Conservation (phyloP, 2,888 invertebrate species). For the Leptinotarsa rubiginosa region DNA sequence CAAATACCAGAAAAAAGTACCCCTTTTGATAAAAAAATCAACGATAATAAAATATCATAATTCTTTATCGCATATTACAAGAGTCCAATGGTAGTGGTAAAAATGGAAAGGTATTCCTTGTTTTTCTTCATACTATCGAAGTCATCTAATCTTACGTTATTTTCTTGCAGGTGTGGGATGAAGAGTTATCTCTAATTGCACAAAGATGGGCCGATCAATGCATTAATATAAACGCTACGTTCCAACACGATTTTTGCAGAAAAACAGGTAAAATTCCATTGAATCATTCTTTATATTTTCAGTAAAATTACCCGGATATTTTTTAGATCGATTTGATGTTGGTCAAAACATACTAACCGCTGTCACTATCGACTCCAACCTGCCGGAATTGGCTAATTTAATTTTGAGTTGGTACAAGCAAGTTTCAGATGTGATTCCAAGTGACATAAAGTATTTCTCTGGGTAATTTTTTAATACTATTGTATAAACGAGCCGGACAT, state of each 20-base stretch:
- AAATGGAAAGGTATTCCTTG: too few species aligned
- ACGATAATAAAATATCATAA: too few species aligned
- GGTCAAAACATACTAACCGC: slow-evolving; percentile 52
- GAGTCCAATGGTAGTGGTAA: too few species aligned
- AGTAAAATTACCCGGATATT: background rate
- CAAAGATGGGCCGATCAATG: slow-evolving; percentile 55
- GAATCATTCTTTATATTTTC: background rate
- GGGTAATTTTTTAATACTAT: slow-evolving; percentile 41
- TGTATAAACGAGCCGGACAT: background rate
- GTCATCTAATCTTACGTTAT: slow-evolving; percentile 6
- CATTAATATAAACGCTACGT: slow-evolving; percentile 37
- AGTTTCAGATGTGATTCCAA: slow-evolving; percentile 48
- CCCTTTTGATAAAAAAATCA: too few species aligned
- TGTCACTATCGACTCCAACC: slow-evolving; percentile 36
- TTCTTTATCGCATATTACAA: too few species aligned
- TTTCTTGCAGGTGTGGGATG: slow-evolving; percentile 49
- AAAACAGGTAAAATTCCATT: slow-evolving; percentile 40
- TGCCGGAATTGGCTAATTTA: slow-evolving; percentile 50
- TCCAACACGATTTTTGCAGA: slow-evolving; percentile 51
- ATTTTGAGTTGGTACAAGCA: slow-evolving; percentile 53
- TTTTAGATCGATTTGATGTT: slow-evolving; percentile 47
- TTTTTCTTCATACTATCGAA: too few species aligned
- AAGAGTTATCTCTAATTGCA: slow-evolving; percentile 50
- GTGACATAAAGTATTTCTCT: slow-evolving; percentile 47
- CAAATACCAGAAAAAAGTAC: too few species aligned